Conservation (phyloP, 2,113 vertebrate species). For the Alligator mississippiensis region DNA sequence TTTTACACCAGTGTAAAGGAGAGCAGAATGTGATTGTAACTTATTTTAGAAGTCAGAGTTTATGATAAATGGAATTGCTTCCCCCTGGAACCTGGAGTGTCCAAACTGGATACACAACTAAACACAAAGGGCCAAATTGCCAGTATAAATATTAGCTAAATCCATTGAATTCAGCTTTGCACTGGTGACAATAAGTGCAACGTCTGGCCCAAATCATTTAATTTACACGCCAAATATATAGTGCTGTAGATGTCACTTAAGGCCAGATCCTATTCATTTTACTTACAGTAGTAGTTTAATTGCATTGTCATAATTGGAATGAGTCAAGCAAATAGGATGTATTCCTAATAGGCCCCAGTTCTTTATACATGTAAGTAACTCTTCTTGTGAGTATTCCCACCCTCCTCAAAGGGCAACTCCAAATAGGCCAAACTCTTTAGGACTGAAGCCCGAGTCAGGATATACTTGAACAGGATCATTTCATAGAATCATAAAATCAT, state of each 20-base stretch:
- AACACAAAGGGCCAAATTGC: constrained; percentile 3
- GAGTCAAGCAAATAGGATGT: constrained; percentile 1
- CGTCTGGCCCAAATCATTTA: background rate
- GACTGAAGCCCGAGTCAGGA: background rate
- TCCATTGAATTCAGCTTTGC: constrained; percentile 7
- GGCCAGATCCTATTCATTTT: background rate
- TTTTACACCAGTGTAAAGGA: background rate
- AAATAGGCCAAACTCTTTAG: background rate
- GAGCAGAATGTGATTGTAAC: background rate
- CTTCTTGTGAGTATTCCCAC: background rate
- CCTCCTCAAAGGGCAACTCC: background rate
- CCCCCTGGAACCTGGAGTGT: background rate
- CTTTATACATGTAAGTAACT: background rate
- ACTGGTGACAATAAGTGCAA: background rate
- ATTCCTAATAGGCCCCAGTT: background rate
- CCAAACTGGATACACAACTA: background rate
- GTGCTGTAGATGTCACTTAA: background rate
- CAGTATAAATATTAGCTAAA: background rate
- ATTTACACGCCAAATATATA: background rate
- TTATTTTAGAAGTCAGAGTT: constrained; percentile 9
- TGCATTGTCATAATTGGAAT: background rate
- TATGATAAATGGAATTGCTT: background rate
- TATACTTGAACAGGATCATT: background rate
- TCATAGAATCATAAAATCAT: too few species aligned
- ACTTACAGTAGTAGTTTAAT: background rate